phyloP scores from a whole-genome alignment of 2,888 invertebrate species.

The Drosophila mimica region DNA sequence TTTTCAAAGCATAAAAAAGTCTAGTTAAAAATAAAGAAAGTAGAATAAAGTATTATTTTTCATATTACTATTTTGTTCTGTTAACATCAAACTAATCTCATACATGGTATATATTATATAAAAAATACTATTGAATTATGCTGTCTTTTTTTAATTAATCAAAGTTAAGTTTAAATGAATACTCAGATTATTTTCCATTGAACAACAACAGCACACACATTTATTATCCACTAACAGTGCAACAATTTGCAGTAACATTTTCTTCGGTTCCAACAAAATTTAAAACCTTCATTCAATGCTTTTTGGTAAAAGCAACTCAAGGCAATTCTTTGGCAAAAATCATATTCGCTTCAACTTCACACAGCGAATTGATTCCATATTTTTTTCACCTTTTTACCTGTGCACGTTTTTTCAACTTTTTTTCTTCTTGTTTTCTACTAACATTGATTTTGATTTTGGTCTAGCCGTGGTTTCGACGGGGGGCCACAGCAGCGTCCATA shows the following conservation, averaged over 20 bases:
- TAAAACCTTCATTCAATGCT: slow-evolving; percentile 26
- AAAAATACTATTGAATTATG: not conserved
- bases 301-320: slow-evolving; percentile 44
- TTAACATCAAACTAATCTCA: not conserved
- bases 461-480: slow-evolving; percentile 36
- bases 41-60: not conserved
- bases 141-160: not conserved
- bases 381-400: slow-evolving; percentile 24
- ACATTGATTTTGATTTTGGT: slow-evolving; percentile 54
- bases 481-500: slow-evolving; percentile 18
- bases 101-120: not conserved
- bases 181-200: not conserved
- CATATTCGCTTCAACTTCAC: slow-evolving; percentile 48
- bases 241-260: slow-evolving; percentile 4
- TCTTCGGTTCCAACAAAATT: not conserved
- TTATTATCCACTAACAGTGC: not conserved
- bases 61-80: not conserved
- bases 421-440: slow-evolving; percentile 4
- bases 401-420: slow-evolving; percentile 2
- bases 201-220: not conserved
- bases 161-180: not conserved
- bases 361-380: slow-evolving; percentile 35
- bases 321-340: slow-evolving; percentile 53
- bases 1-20: not conserved
- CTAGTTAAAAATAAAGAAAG: not conserved